Evolutionary conservation across 1,140 invertebrate species (phyloP).

Genomic region (Ephestia elutella): DNA sequence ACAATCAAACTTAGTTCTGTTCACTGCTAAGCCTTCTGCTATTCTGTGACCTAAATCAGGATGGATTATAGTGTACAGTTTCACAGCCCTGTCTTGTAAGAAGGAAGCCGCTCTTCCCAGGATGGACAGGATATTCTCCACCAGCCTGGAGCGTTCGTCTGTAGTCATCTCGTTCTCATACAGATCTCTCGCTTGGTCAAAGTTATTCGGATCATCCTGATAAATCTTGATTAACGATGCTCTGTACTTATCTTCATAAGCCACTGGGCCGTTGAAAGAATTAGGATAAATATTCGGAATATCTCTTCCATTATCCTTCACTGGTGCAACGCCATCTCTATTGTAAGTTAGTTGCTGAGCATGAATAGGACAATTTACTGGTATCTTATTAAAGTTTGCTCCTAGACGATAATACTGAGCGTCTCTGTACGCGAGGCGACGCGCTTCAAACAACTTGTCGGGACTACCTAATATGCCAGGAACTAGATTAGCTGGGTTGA

Average conservation of each 20-base stretch:
- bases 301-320: conserved; percentile 80
- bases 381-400: conserved; percentile 89
- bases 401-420: conserved; percentile 92
- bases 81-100: conserved; percentile 85
- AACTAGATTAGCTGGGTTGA: conserved; percentile 88
- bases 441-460: conserved; percentile 92
- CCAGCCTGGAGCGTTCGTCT: conserved; percentile 81
- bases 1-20: conserved; percentile 35
- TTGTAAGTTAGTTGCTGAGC: conserved; percentile 82
- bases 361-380: conserved; percentile 92
- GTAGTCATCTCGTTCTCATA: conserved; percentile 86
- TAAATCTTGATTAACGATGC: conserved; percentile 68
- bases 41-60: conserved; percentile 79
- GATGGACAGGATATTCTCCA: conserved; percentile 86
- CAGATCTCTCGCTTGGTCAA: conserved; percentile 85
- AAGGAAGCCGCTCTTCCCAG: conserved; percentile 85
- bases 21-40: conserved; percentile 75
- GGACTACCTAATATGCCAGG: conserved; percentile 89
- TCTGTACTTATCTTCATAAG: conserved; percentile 67
- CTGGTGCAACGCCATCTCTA: conserved; percentile 85
- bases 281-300: conserved; percentile 97
- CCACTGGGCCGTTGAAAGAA: conserved; percentile 88
- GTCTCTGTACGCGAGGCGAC: conserved; percentile 91
- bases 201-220: conserved; percentile 85
- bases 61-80: conserved; percentile 81